Percentiles rank a stretch among this genome's conserved stretches.
These are phyloP conservation scores for Imbricaverruca yamaguchii DNA, from an alignment of 2,888 invertebrate species.

Conservation along the genomic window DNA sequence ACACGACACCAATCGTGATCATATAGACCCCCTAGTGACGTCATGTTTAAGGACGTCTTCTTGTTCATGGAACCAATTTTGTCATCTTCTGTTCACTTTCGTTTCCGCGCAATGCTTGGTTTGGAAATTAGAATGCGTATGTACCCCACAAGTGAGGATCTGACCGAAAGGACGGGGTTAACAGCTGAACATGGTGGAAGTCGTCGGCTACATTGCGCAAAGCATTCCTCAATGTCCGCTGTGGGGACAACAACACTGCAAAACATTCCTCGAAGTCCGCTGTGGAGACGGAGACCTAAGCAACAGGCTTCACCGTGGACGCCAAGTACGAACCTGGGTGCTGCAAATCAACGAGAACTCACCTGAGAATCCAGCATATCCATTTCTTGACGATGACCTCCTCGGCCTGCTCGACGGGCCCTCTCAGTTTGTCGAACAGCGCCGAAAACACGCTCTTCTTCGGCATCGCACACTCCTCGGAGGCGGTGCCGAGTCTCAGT, in stretches of 20 bases:
- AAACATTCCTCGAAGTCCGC: not conserved
- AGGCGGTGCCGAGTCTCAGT: no score
- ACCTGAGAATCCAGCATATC: constrained; percentile 22
- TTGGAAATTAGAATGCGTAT: no score
- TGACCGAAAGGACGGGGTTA: no score
- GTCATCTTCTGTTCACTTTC: no score
- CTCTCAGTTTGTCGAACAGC: not conserved
- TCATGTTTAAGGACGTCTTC: no score
- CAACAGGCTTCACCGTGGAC: not conserved
- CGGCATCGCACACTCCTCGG: not conserved
- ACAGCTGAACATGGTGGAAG: not conserved
- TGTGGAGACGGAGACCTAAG: not conserved
- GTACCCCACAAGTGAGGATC: no score
- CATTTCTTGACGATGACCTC: constrained; percentile 12
- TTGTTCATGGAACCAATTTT: no score
- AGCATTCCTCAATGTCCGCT: not conserved
- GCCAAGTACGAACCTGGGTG: not conserved
- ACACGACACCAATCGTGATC: no score
- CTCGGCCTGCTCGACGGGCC: constrained; percentile 1
- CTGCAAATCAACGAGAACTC: not conserved
- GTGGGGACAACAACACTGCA: not conserved
- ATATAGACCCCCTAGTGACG: no score
- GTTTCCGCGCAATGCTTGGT: no score
- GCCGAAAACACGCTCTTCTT: not conserved
- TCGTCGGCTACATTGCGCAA: not conserved